phyloP scores from a whole-genome alignment of 2,797 vertebrate genomes.

The Xenopus petersii region DNA sequence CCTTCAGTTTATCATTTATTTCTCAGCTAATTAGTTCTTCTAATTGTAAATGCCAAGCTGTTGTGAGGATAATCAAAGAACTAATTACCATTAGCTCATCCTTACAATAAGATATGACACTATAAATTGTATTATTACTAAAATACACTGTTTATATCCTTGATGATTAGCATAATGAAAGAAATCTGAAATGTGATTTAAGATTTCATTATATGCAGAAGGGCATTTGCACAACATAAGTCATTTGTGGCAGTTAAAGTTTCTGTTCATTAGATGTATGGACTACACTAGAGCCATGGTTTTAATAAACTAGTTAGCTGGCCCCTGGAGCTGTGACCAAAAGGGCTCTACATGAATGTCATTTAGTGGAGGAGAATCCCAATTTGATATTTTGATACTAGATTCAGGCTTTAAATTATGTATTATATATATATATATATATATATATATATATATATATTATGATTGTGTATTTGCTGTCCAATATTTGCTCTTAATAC shows the following conservation, averaged over 20 bases:
- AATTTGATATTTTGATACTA: no score
- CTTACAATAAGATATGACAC: constrained; percentile 40
- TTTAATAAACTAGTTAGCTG: no score
- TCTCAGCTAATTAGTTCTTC: constrained; percentile 41
- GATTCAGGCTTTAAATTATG: no score
- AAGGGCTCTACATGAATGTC: no score
- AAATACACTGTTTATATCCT: constrained; percentile 18
- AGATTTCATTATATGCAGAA: constrained; percentile 24
- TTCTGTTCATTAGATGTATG: no score
- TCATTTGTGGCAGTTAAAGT: background rate
- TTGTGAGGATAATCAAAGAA: constrained; percentile 39
- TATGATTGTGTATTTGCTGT: no score
- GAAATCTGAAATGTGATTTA: constrained; percentile 28
- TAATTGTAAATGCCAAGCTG: constrained; percentile 44
- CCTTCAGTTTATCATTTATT: constrained; percentile 39
- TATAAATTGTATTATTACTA: constrained; percentile 39
- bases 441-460: no score
- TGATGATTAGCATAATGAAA: constrained; percentile 11
- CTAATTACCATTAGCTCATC: constrained; percentile 36
- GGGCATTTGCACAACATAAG: constrained; percentile 24
- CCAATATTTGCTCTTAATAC: no score
- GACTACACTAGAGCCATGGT: no score
- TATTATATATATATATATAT: no score
- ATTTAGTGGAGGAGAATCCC: no score
- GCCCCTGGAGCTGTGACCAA: no score